These are phyloP conservation scores for Enteromius mattozi DNA, from an alignment of 2,797 vertebrate genomes.

Conservation along the genomic window DNA sequence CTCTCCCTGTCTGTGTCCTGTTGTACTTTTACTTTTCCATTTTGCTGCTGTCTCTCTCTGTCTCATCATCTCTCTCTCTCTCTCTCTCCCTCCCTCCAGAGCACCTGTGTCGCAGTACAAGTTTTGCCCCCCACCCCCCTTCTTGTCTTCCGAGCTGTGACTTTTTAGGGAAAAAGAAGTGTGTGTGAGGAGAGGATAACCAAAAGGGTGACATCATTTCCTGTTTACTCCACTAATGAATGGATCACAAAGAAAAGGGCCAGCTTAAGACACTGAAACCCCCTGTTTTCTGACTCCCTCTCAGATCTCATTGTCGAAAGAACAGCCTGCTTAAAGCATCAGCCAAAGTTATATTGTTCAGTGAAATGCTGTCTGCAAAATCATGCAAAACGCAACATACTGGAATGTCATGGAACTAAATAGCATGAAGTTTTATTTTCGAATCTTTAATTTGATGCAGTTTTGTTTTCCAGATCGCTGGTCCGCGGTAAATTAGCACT, in stretches of 20 bases:
- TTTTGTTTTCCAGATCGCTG: conserved; percentile 36
- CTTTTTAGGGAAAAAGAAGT: conserved; percentile 66
- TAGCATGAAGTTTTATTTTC: conserved; percentile 21
- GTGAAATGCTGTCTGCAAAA: neutral
- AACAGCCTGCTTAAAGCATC: conserved; percentile 9
- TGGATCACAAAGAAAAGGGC: conserved; percentile 55
- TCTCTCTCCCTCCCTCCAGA: conserved; percentile 13
- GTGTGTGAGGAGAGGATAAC: conserved; percentile 61
- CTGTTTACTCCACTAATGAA: conserved; percentile 70
- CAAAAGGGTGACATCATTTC: conserved; percentile 69
- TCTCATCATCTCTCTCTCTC: conserved; percentile 30
- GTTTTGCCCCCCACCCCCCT: neutral
- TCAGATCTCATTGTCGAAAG: conserved; percentile 15
- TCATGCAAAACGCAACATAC: neutral
- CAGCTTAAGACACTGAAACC: conserved; percentile 25
- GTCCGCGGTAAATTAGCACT: conserved; percentile 15
- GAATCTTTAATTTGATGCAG: conserved; percentile 14
- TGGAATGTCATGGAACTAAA: conserved; percentile 19
- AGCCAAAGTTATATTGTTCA: conserved; percentile 10
- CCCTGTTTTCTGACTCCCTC: conserved; percentile 12
- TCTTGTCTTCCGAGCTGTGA: conserved; percentile 51
- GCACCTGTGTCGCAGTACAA: conserved; percentile 43
- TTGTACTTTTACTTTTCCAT: conserved; percentile 46
- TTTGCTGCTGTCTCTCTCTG: conserved; percentile 34
- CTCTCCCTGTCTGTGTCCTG: conserved; percentile 22